A percentile compares a stretch with the other conserved stretches of the same genome.
phyloP scores from a whole-genome alignment of 53 echinoderm and acorn worm genomes.

The Pentamera pediparva region DNA sequence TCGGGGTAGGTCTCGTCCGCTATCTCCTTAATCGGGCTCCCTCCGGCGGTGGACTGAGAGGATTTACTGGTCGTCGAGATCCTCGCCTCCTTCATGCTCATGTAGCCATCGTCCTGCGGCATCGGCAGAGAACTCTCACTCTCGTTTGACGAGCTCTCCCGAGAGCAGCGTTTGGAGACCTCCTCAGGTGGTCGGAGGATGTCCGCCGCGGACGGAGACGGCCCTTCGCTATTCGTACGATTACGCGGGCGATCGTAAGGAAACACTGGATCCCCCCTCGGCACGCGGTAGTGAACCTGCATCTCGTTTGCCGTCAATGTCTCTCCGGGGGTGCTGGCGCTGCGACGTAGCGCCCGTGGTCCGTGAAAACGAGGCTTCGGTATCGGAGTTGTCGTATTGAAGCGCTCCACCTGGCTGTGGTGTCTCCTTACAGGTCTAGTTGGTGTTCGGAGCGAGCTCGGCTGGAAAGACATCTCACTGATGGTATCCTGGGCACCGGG shows the following conservation, averaged over 20 bases:
- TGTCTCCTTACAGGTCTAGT: slow-evolving; percentile 15
- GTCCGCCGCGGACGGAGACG: slow-evolving; percentile 48
- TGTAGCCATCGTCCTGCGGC: slow-evolving; percentile 84
- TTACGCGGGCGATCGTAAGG: slow-evolving; percentile 63
- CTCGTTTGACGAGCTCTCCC: slow-evolving; percentile 21
- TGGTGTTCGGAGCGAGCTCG: not conserved
- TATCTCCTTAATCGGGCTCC: slow-evolving; percentile 16
- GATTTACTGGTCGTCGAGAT: slow-evolving; percentile 64
- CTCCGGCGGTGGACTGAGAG: slow-evolving; percentile 35
- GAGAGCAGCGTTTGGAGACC: not conserved
- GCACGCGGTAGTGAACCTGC: slow-evolving; percentile 79
- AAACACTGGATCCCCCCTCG: slow-evolving; percentile 48
- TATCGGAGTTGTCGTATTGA: slow-evolving; percentile 7
- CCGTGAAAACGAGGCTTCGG: slow-evolving; percentile 16
- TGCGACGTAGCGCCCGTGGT: slow-evolving; percentile 45
- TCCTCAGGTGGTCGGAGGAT: slow-evolving; percentile 40
- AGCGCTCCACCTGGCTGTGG: slow-evolving; percentile 8
- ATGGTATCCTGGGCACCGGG: not conserved
- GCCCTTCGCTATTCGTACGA: slow-evolving; percentile 74
- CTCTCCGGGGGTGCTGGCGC: slow-evolving; percentile 73
- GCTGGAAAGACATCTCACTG: slow-evolving; percentile 2
- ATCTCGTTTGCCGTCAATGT: slow-evolving; percentile 37
- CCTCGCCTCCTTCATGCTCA: slow-evolving; percentile 90
- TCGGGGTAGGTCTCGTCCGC: slow-evolving; percentile 46
- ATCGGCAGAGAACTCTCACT: slow-evolving; percentile 46